phyloP scores from a whole-genome alignment of 2,888 invertebrate species.

The Chalcosyrphus nemorum region DNA sequence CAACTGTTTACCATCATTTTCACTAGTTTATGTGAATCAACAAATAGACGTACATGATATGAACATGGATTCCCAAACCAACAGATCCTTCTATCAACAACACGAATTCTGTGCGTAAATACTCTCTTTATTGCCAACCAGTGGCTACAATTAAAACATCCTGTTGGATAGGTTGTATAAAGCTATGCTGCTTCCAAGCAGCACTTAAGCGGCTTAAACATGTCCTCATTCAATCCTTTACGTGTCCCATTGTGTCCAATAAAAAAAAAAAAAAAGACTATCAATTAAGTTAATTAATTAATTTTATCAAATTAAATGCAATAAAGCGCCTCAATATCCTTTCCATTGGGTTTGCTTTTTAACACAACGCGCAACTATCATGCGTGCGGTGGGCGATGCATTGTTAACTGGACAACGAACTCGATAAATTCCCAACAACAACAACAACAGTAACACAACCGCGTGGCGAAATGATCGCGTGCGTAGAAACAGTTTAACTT shows the following conservation, averaged over 20 bases:
- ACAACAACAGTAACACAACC: conserved; percentile 27
- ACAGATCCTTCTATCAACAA: too few relatives aligned
- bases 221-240: conserved; percentile 26
- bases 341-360: conserved; percentile 39
- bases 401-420: conserved; percentile 70
- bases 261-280: conserved; percentile 14
- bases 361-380: conserved; percentile 9
- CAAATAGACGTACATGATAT: too few relatives aligned
- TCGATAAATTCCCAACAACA: conserved; percentile 59
- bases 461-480: conserved; percentile 68
- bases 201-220: conserved; percentile 1
- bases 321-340: conserved; percentile 64
- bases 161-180: background rate
- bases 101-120: too few relatives aligned
- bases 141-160: background rate
- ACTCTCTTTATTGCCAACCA: background rate
- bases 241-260: conserved; percentile 30
- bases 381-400: conserved; percentile 1
- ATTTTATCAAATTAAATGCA: conserved; percentile 62
- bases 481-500: conserved; percentile 68
- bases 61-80: too few relatives aligned
- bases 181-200: background rate
- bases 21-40: too few relatives aligned
- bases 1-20: too few relatives aligned
- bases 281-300: conserved; percentile 69